These are phyloP conservation scores for Macrotis lagotis DNA, from an alignment of 2,113 vertebrate genomes.

Conservation along the genomic window DNA sequence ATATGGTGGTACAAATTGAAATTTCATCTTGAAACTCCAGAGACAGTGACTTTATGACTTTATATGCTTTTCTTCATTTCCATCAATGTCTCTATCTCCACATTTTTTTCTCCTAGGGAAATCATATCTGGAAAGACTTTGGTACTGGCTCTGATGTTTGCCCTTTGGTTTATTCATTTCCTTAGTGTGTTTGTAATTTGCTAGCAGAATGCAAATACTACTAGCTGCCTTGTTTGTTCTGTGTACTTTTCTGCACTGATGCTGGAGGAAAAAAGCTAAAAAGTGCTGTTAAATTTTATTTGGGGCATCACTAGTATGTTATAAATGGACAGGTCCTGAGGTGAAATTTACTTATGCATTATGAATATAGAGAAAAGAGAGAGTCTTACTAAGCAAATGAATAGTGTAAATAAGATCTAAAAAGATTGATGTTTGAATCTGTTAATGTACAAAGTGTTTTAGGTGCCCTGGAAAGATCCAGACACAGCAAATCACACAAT, in stretches of 20 bases:
- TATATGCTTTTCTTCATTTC: neutral
- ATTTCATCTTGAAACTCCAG: conserved; percentile 30
- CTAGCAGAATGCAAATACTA: conserved; percentile 29
- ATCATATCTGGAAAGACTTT: conserved; percentile 42
- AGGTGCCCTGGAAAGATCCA: conserved; percentile 11
- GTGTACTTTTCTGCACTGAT: conserved; percentile 54
- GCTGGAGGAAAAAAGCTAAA: conserved; percentile 33
- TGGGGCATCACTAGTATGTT: conserved; percentile 28
- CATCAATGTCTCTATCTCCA: conserved; percentile 4
- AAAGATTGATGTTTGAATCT: conserved; percentile 10
- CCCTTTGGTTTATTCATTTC: conserved; percentile 50
- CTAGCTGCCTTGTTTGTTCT: conserved; percentile 39
- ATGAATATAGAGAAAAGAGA: neutral
- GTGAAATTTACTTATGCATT: conserved; percentile 33
- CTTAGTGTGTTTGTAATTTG: conserved; percentile 62
- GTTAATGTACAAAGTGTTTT: neutral
- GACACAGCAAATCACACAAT: neutral
- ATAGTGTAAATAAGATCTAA: conserved; percentile 10
- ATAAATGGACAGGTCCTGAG: neutral
- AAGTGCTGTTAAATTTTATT: conserved; percentile 29
- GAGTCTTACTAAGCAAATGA: conserved; percentile 24
- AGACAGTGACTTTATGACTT: neutral
- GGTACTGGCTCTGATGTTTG: conserved; percentile 27
- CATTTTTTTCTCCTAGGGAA: conserved; percentile 26
- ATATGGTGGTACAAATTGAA: neutral